Percentiles rank a stretch among this genome's conserved stretches.
Conservation (phyloP, 2,888 invertebrate species). For the Papilio demoleus region DNA sequence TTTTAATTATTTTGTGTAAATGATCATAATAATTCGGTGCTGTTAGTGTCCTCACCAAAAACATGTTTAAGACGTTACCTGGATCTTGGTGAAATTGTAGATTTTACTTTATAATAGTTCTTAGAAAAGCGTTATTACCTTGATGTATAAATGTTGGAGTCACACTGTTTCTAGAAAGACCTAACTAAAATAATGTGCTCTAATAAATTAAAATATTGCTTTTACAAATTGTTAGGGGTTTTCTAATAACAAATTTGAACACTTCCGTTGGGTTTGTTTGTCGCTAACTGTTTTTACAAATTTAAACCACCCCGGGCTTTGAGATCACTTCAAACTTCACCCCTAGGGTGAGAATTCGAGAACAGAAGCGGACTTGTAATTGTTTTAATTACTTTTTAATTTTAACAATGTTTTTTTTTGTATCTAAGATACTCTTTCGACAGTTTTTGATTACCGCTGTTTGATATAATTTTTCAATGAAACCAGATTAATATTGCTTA, state of each 20-base stretch:
- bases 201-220: slow-evolving; percentile 1
- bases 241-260: slow-evolving; percentile 46
- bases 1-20: slow-evolving; percentile 4
- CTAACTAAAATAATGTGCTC: too few relatives aligned
- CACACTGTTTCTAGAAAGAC: too few relatives aligned
- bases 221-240: slow-evolving; percentile 26
- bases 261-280: slow-evolving; percentile 41
- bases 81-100: too few relatives aligned
- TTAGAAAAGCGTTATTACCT: too few relatives aligned
- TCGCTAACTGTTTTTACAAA: slow-evolving; percentile 39
- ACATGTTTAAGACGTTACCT: too few relatives aligned
- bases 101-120: too few relatives aligned
- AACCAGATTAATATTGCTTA: not conserved
- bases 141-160: too few relatives aligned
- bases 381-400: slow-evolving; percentile 3
- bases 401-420: slow-evolving; percentile 8
- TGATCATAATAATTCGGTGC: too few relatives aligned
- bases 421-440: not conserved
- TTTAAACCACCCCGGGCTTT: slow-evolving; percentile 25
- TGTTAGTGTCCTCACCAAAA: too few relatives aligned
- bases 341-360: slow-evolving; percentile 1
- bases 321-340: slow-evolving; percentile 31
- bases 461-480: not conserved
- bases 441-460: slow-evolving; percentile 4
- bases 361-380: slow-evolving; percentile 13